These are phyloP conservation scores for Patiria pectinifera DNA, from an alignment of 53 echinoderm and acorn worm species.

Conservation along the genomic window DNA sequence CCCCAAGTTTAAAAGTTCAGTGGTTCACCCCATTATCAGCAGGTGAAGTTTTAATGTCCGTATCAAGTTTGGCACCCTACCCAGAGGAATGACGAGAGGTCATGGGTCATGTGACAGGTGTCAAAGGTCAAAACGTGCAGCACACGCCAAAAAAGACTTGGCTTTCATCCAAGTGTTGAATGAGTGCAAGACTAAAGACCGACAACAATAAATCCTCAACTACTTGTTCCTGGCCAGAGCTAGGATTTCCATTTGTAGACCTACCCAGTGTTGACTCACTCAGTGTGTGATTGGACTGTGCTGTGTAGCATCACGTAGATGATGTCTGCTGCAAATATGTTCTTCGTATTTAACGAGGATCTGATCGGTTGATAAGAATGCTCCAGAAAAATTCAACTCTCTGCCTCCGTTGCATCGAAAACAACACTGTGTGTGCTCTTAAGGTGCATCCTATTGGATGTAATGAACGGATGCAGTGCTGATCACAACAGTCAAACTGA, in stretches of 20 bases:
- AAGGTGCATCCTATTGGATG: too few relatives aligned
- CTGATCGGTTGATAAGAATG: background rate
- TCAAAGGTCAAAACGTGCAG: slow-evolving; percentile 44
- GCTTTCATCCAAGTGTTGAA: slow-evolving; percentile 28
- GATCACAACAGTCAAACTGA: background rate
- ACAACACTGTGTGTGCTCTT: background rate
- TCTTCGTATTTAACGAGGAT: background rate
- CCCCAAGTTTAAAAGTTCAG: slow-evolving; percentile 29
- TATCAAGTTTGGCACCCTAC: slow-evolving; percentile 46
- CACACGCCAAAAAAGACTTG: slow-evolving; percentile 17
- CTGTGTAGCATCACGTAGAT: background rate
- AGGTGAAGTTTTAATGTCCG: slow-evolving; percentile 61
- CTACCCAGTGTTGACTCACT: background rate
- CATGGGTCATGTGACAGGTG: slow-evolving; percentile 47
- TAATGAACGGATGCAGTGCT: too few relatives aligned
- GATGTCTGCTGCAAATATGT: background rate
- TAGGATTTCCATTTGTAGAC: background rate
- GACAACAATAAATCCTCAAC: slow-evolving; percentile 4
- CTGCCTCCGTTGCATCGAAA: background rate
- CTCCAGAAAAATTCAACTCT: background rate
- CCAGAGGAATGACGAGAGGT: slow-evolving; percentile 28
- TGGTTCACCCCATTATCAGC: slow-evolving; percentile 57
- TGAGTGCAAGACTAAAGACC: slow-evolving; percentile 28
- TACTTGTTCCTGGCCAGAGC: background rate
- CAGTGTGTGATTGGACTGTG: background rate